These are phyloP conservation scores for Corythoichthys haematopterus DNA, from an alignment of 2,113 vertebrate genomes.

Conservation along the genomic window DNA sequence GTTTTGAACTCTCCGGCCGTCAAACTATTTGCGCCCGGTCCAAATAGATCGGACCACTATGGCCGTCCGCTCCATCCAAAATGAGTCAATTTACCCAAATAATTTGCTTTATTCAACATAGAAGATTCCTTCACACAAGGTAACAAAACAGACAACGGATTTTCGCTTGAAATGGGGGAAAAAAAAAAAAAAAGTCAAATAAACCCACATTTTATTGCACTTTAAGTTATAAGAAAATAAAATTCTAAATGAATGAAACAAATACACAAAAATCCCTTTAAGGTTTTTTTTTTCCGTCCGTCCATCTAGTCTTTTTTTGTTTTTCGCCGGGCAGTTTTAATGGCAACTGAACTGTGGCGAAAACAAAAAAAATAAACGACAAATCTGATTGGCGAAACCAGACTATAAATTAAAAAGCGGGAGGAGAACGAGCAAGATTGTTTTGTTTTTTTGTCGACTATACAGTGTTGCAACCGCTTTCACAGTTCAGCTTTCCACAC, in stretches of 20 bases:
- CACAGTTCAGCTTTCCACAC: slow-evolving; percentile 98
- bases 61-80: no score
- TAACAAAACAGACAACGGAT: slow-evolving; percentile 80
- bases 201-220: slow-evolving; percentile 99
- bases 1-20: no score
- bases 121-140: slow-evolving; percentile 68
- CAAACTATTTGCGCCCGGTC: no score
- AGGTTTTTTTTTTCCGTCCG: slow-evolving; percentile 72
- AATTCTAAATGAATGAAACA: slow-evolving; percentile 99
- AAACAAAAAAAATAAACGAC: slow-evolving; percentile 83
- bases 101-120: slow-evolving; percentile 70
- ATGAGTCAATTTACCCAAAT: slow-evolving; percentile 49
- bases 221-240: slow-evolving; percentile 99
- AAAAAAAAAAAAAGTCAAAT: slow-evolving; percentile 86
- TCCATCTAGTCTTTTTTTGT: slow-evolving; percentile 63
- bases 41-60: no score
- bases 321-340: slow-evolving; percentile 91
- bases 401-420: slow-evolving; percentile 93
- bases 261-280: slow-evolving; percentile 99
- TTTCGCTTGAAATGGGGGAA: slow-evolving; percentile 93
- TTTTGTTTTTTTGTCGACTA: slow-evolving; percentile 76
- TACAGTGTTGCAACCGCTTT: slow-evolving; percentile 99
- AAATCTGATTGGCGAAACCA: slow-evolving; percentile 98
- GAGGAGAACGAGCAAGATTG: slow-evolving; percentile 82
- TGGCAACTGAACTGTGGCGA: slow-evolving; percentile 73